A percentile compares a stretch with the other conserved stretches of the same genome.
Conservation (phyloP, 2,888 invertebrate species). For the Hymenopus coronatus region DNA sequence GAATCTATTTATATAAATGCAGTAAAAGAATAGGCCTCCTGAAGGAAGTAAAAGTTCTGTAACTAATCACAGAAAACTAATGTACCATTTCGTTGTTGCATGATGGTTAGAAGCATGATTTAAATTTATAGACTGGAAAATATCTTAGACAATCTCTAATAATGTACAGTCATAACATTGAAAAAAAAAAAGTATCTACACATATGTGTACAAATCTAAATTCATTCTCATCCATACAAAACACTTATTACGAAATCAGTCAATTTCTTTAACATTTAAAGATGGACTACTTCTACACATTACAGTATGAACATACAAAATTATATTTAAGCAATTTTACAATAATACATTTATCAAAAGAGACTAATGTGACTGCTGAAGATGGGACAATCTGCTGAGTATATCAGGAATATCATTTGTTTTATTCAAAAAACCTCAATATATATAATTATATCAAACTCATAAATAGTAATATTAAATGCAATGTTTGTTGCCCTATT, state of each 20-base stretch:
- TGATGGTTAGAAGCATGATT: background rate
- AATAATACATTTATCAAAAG: constrained; percentile 15
- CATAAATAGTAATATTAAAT: background rate
- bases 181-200: background rate
- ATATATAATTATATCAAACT: background rate
- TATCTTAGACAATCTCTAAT: background rate
- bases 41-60: background rate
- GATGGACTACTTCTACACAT: background rate
- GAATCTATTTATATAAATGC: background rate
- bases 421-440: background rate
- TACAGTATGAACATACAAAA: constrained; percentile 28
- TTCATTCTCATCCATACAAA: constrained; percentile 4
- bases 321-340: constrained; percentile 10
- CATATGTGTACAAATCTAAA: background rate
- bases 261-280: background rate
- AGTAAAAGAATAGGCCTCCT: background rate
- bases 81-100: background rate
- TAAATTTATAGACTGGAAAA: background rate
- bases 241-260: constrained; percentile 5
- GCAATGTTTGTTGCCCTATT: background rate
- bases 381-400: background rate
- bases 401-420: too few species aligned
- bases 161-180: background rate
- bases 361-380: background rate
- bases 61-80: background rate